Conservation (phyloP, 2,797 vertebrate genomes). For the Pangasius djambal region DNA sequence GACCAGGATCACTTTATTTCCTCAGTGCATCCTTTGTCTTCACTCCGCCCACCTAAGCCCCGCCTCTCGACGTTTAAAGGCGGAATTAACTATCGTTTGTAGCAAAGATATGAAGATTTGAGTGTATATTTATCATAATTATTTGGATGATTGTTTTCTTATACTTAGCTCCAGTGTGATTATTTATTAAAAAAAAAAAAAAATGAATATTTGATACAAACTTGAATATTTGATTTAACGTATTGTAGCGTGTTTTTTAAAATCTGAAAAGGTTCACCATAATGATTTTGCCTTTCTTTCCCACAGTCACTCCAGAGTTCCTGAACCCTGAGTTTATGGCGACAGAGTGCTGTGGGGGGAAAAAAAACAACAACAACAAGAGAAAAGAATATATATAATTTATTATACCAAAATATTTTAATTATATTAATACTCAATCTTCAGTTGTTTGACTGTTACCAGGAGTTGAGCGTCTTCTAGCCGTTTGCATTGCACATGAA, state of each 20-base stretch:
- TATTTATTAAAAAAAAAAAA: background rate
- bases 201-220: no score
- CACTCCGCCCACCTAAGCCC: background rate
- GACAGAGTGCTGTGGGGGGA: constrained; percentile 78
- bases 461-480: constrained; percentile 86
- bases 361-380: background rate
- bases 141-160: background rate
- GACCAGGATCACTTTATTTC: background rate
- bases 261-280: constrained; percentile 72
- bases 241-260: background rate
- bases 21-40: background rate
- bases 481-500: constrained; percentile 85
- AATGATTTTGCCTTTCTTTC: constrained; percentile 88
- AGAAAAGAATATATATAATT: no score
- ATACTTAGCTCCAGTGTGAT: background rate
- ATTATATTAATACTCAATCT: background rate
- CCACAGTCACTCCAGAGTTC: constrained; percentile 91
- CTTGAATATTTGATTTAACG: background rate
- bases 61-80: background rate
- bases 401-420: background rate
- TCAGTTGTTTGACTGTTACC: constrained; percentile 69
- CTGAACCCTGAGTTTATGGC: constrained; percentile 89
- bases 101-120: background rate
- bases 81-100: background rate
- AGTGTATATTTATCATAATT: background rate